Base-by-base conservation (phyloP, 1,140 invertebrate genomes). In the Delia radicum region DNA sequence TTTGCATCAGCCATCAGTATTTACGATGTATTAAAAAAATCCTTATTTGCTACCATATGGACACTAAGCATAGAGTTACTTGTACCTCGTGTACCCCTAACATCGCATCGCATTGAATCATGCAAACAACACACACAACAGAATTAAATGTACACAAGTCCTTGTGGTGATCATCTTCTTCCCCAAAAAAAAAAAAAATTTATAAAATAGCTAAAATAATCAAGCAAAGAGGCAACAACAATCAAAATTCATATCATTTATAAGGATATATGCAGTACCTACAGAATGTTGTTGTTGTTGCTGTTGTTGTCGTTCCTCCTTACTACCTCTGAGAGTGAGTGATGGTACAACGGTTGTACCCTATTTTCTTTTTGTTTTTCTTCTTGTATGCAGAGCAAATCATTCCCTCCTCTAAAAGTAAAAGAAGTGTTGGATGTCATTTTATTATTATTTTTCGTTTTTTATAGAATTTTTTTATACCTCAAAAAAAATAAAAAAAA, bases 371-470 rank as follows among this genome's bases (percentile, higher is more conserved):
- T 21, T 55, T 55, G 18, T 55, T 55, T 55, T 55, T 55, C 48
- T 37, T 69, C 24, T n/a, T 37, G 65, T 7, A 2, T 21, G 21
- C 65, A 33, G 29, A 69, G 65, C 37, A 69, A 69, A 69, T 69
- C 65, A 69, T 69, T 69, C 62, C 62, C 62, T 65, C 62, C 62
- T 21, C 31, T 33, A 18, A 28, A 29, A 65, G 27, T 1, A 31
- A 67, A 69, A 33, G 65, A 69, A 69, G 65, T 69, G 65, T 69
- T 69, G 65, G 65, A 69, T 69, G 65, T 69, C 65, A 69, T 69
- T 69, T 69, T 69, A 69, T 69, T 69, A 69, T 69, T 24, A 69
- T 69, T 69, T 69, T 69, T 69, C 29, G 18, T 55, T 21, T 21
- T 55, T 55, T 55, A 55, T 55, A 55, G 24, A 28, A 29, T 69